Base-by-base conservation (phyloP, 2,797 vertebrate genomes). In the Gallinago stenura region DNA sequence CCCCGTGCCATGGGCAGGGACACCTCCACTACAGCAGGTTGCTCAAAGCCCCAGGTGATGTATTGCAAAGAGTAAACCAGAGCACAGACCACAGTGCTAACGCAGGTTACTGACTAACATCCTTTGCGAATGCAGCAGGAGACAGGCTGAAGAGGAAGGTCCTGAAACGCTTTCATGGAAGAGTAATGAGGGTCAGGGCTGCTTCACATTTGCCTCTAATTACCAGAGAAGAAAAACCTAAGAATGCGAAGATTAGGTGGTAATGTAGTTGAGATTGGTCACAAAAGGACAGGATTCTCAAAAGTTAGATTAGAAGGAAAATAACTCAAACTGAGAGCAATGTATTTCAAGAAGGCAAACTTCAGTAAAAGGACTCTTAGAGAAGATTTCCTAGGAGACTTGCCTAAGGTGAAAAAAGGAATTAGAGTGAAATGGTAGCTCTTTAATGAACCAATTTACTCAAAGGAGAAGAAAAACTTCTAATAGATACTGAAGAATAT, bases 391-490 rank as follows among this genome's bases (percentile, higher is more conserved):
- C 83, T 83, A 22, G 21, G 87, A 90, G 65, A 71, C 8, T 53
- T 83, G 45, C 50, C 3, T 17, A 57, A 71, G 33, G 69, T 56
- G 31, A 77, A 81, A 93, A 78, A 57, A 57, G 11, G 51, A 87
- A 88, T 57, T 78, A 57, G 3, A 78, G 20, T 83, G 39, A 93
- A 89, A 86, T 64, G 28, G 56, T 80, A 81, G 30, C 22, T 75
- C 24, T 61, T 88, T 86, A 91, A 91, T 60, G 84, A 90, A 83
- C 37, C 35, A 71, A 78, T 90, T 93, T 83, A 75, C 50, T 18
- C 57, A 69, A 81, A 86, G 61, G 46, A 94, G 41, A 75, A 95
- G 39, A 92, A 64, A 91, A 12, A 2, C 4, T 66, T 43, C 60
- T 61, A 19, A 80, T 5, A 89, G 19, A 87, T 72, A 54, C 45